Evolutionary conservation across 2,797 vertebrate species (phyloP).

Genomic region (Acanthis flammea): DNA sequence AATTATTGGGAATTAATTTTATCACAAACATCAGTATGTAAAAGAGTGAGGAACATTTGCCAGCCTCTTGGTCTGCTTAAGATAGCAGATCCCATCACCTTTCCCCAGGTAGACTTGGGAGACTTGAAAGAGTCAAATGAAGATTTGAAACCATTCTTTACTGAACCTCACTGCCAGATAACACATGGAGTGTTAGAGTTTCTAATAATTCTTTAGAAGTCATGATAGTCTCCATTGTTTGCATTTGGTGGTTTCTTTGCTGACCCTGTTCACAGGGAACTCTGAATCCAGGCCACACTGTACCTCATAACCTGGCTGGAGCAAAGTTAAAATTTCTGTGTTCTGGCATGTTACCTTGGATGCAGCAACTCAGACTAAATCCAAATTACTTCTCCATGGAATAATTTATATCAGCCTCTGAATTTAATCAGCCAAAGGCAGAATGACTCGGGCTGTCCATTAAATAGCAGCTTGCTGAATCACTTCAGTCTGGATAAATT

Average conservation of each 20-base stretch:
- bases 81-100: background rate
- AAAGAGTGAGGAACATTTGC: background rate
- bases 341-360: background rate
- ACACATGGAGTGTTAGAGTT: background rate
- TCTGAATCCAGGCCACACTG: background rate
- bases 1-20: background rate
- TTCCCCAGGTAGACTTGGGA: background rate
- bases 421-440: slow-evolving; percentile 25
- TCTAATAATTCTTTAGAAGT: background rate
- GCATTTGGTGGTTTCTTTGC: background rate
- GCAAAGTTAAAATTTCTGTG: background rate
- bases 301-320: background rate
- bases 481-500: slow-evolving; percentile 30
- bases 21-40: background rate
- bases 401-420: slow-evolving; percentile 30
- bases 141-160: background rate
- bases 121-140: background rate
- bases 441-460: background rate
- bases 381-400: background rate
- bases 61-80: background rate
- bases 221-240: background rate
- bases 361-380: background rate
- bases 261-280: background rate
- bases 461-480: slow-evolving; percentile 41
- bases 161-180: background rate